A percentile compares a stretch with the other conserved stretches of the same genome.
These are phyloP conservation scores for Melanchra persicariae DNA, from an alignment of 2,888 invertebrate species.

Conservation along the genomic window DNA sequence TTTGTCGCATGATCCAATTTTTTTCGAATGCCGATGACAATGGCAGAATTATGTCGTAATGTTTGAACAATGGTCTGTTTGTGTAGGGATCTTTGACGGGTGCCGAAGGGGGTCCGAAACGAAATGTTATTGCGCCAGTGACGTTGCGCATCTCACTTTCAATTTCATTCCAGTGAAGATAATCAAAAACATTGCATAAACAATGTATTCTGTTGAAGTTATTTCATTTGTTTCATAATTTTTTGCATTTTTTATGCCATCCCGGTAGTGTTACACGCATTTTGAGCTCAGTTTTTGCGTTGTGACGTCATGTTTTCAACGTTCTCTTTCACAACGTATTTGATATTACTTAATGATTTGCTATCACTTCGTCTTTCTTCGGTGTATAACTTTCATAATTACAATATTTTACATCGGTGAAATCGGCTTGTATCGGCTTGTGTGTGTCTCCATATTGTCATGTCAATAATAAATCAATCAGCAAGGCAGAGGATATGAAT, in stretches of 20 bases:
- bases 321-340: constrained; percentile 41
- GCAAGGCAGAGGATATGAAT: constrained; percentile 15
- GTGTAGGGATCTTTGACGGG: constrained; percentile 75
- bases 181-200: constrained; percentile 41
- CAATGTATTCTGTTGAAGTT: constrained; percentile 24
- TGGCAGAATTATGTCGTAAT: constrained; percentile 82
- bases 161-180: constrained; percentile 59
- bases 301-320: constrained; percentile 40
- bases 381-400: constrained; percentile 33
- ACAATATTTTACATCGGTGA: constrained; percentile 19
- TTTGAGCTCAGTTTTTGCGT: constrained; percentile 43
- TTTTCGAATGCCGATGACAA: constrained; percentile 75
- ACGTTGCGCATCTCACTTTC: constrained; percentile 64
- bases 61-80: constrained; percentile 82
- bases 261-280: constrained; percentile 33
- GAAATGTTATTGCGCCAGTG: constrained; percentile 59
- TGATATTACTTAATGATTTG: constrained; percentile 29
- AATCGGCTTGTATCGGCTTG: constrained; percentile 5
- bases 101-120: constrained; percentile 72
- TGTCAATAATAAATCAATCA: constrained; percentile 36
- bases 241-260: constrained; percentile 19
- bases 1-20: constrained; percentile 79
- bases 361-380: constrained; percentile 44
- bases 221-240: constrained; percentile 26
- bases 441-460: constrained; percentile 16